Conservation (phyloP, 2,797 vertebrate species). For the Lateolabrax maculatus region DNA sequence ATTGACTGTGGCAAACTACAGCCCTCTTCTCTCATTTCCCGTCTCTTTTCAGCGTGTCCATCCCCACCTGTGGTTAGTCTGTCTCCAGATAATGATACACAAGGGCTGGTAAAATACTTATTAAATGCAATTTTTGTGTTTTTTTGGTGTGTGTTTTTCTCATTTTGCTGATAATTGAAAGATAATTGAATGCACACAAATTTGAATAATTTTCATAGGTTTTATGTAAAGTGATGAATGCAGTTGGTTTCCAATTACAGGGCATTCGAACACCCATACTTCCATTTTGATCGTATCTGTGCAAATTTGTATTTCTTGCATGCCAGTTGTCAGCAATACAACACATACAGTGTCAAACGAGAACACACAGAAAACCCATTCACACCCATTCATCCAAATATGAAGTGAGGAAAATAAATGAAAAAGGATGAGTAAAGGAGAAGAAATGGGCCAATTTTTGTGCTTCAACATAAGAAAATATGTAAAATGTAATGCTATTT, state of each 20-base stretch:
- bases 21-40: slow-evolving; percentile 74
- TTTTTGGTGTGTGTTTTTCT: not conserved
- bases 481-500: no score
- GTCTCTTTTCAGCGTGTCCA: slow-evolving; percentile 50
- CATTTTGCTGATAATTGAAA: slow-evolving; percentile 13
- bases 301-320: not conserved
- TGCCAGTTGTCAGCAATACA: not conserved
- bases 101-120: slow-evolving; percentile 24
- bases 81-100: slow-evolving; percentile 58
- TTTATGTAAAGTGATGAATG: not conserved
- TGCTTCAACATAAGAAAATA: not conserved
- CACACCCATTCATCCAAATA: not conserved
- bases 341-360: not conserved
- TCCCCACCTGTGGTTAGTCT: slow-evolving; percentile 65
- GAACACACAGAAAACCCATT: not conserved
- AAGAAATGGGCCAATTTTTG: not conserved
- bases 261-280: not conserved
- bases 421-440: not conserved
- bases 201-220: not conserved
- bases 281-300: not conserved
- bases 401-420: not conserved
- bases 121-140: not conserved
- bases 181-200: not conserved
- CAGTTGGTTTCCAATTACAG: not conserved
- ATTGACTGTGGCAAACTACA: slow-evolving; percentile 74